Evolutionary conservation across 2,888 invertebrate species (phyloP), one percentile per base, ranked within the genome.

Genomic region (Aethes cnicana): DNA sequence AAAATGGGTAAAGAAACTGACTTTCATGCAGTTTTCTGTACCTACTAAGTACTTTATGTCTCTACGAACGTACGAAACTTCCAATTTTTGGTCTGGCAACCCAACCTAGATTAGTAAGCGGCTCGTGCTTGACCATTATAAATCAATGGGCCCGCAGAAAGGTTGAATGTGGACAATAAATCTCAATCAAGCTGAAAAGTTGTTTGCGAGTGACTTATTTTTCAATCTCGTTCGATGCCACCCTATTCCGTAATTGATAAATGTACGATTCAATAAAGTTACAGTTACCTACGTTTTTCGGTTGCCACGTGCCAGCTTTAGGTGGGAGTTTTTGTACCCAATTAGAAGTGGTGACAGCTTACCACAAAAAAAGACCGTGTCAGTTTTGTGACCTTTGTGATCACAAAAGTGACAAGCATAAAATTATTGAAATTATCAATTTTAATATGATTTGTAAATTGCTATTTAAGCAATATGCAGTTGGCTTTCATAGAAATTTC

Each of bases 191-290:
- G 55, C 63, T 69, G 61, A 58, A 73, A 73, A 74, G 69, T 74
- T 72, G 69, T 74, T 69, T 54, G 66, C 62, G 56, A 66, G 66
- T 65, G 75, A 73, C 73, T 74, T 77, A 76, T 72, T 73, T 73
- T 72, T 68, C 74, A 74, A 73, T 74, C 75, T 69, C 61, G 56
- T 58, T 59, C 70, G 66, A 72, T 70, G 64, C 63, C 62, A 43
- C 62, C 62, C 52, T 52, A 52, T 52, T 52, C 39, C 32, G 52
- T 52, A 52, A 52, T 74, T 75, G 74, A 74, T 74, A 72, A 74
- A 75, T 72, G 71, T 72, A 58, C 58, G 64, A 61, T 61, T 64
- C 68, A 66, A 50, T 44, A 50, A 74, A 65, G 59, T 54, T 55
- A 46, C 44, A 53, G 32, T 30, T 37, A 43, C 32, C 20, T 47